These are phyloP conservation scores for Halcyon leucocephala DNA, from an alignment of 2,797 vertebrate genomes.

Conservation along the genomic window DNA sequence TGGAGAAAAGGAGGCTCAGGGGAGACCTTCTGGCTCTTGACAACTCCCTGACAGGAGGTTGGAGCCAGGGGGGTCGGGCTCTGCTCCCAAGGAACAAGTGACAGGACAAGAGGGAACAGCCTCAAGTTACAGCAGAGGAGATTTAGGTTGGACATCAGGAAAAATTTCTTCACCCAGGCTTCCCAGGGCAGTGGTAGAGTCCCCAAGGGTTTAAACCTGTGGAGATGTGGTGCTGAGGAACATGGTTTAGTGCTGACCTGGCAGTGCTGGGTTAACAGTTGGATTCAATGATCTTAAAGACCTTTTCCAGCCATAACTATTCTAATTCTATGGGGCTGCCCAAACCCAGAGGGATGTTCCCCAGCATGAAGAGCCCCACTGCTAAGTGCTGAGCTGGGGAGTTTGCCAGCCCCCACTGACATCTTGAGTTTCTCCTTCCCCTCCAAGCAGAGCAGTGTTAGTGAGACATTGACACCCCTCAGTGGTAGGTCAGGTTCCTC, in stretches of 20 bases:
- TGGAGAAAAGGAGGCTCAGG: background rate
- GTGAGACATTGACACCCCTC: background rate
- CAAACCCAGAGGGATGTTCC: background rate
- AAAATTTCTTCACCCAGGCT: background rate
- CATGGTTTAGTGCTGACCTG: background rate
- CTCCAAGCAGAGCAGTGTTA: background rate
- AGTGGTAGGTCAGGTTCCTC: background rate
- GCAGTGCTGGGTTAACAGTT: background rate
- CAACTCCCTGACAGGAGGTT: background rate
- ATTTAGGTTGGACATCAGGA: background rate
- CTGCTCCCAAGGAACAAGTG: too few relatives aligned
- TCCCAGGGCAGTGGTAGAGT: background rate
- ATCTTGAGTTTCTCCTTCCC: background rate
- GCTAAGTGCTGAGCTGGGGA: background rate
- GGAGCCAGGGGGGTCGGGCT: background rate
- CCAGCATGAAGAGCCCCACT: fast-evolving
- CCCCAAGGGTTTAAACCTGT: background rate
- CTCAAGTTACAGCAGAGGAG: background rate
- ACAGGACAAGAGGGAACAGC: background rate
- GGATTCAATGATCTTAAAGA: background rate
- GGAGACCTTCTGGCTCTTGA: background rate
- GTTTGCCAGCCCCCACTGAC: background rate
- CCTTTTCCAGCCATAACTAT: background rate
- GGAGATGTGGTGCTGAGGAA: background rate
- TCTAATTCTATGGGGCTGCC: background rate